A percentile compares a stretch with the other conserved stretches of the same genome.
Conservation (phyloP, 2,113 vertebrate genomes). For the Circaetus cinerascens region DNA sequence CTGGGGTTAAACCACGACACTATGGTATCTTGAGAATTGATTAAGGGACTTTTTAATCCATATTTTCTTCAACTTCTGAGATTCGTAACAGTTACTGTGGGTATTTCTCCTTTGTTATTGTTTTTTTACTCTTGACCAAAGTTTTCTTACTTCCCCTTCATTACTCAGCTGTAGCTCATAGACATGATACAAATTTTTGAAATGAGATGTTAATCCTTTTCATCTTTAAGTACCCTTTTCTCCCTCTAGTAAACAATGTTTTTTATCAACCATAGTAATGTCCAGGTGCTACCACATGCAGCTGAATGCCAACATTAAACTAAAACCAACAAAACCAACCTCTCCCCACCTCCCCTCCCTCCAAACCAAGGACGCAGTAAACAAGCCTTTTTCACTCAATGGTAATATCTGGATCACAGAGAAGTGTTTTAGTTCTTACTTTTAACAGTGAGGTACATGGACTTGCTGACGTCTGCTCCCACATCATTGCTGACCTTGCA, state of each 20-base stretch:
- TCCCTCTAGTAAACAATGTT: background rate
- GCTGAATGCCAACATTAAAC: background rate
- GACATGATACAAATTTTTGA: background rate
- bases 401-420: conserved; percentile 54
- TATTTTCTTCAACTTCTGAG: background rate
- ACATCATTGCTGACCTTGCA: conserved; percentile 99
- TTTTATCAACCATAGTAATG: background rate
- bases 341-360: background rate
- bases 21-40: background rate
- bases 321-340: background rate
- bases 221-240: background rate
- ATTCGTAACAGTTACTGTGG: background rate
- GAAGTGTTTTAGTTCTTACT: conserved; percentile 85
- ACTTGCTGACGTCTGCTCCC: conserved; percentile 99
- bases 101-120: background rate
- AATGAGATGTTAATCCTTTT: background rate
- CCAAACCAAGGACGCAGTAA: background rate
- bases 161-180: background rate
- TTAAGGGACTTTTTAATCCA: background rate
- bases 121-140: background rate
- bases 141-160: background rate
- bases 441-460: conserved; percentile 99
- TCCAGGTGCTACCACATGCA: background rate
- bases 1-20: too few relatives aligned
- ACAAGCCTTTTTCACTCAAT: conserved; percentile 14